These are phyloP conservation scores for Elysia crispata DNA, from an alignment of 2,888 invertebrate genomes.

Conservation along the genomic window DNA sequence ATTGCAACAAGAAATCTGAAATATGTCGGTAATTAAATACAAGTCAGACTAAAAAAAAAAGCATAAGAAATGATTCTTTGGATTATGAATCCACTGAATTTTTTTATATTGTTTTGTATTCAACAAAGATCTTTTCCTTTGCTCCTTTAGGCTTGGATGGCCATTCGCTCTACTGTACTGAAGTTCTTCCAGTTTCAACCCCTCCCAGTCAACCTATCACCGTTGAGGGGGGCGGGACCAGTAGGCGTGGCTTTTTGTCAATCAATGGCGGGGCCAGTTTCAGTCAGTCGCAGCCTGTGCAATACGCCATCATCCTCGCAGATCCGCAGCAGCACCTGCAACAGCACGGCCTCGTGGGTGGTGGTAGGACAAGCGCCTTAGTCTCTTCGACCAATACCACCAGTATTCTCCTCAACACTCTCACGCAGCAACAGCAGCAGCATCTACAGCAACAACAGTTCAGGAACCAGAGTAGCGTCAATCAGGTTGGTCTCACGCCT, in stretches of 20 bases:
- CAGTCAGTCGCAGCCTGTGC: constrained; percentile 34
- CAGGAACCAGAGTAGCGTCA: not conserved
- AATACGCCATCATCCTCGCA: constrained; percentile 44
- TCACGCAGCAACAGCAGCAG: constrained; percentile 40
- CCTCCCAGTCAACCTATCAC: constrained; percentile 36
- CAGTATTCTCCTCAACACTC: constrained; percentile 30
- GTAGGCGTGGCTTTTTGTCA: constrained; percentile 48
- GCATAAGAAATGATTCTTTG: no score
- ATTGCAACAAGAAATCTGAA: no score
- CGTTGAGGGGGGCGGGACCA: constrained; percentile 36
- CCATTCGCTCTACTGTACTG: constrained; percentile 50
- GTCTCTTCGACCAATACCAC: constrained; percentile 18
- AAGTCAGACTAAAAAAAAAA: no score
- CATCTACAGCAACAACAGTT: constrained; percentile 35
- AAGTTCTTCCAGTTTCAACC: constrained; percentile 45
- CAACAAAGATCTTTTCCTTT: not conserved
- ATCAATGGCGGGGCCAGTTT: constrained; percentile 33
- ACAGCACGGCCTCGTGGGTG: no score
- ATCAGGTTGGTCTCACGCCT: no score
- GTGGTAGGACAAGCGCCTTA: not conserved
- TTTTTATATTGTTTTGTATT: no score
- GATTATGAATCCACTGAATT: no score
- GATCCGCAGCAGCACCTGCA: constrained; percentile 41
- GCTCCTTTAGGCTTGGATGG: constrained; percentile 45
- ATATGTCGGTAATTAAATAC: no score